A percentile compares a stretch with the other conserved stretches of the same genome.
These are phyloP conservation scores for Dione vanillae DNA, from an alignment of 2,888 invertebrate species.

Conservation along the genomic window DNA sequence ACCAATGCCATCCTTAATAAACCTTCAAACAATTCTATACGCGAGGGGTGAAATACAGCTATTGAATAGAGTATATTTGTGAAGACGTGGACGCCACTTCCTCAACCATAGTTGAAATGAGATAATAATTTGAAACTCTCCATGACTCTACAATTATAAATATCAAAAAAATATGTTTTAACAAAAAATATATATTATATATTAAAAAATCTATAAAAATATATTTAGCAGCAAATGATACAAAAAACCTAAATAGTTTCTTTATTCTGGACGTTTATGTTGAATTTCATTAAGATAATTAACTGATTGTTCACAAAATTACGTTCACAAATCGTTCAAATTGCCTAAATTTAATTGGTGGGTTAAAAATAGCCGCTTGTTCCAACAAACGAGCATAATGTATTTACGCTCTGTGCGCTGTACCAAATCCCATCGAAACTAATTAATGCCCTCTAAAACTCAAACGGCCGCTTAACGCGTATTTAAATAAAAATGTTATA, in stretches of 20 bases:
- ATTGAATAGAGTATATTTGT: conserved; percentile 21
- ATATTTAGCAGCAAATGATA: background rate
- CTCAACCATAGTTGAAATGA: conserved; percentile 5
- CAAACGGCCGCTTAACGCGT: conserved; percentile 15
- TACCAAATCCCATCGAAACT: conserved; percentile 34
- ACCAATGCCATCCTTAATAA: conserved; percentile 19
- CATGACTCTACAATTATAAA: background rate
- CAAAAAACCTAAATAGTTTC: background rate
- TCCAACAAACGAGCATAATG: conserved; percentile 32
- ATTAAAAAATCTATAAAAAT: too few relatives aligned
- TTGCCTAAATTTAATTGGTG: conserved; percentile 2
- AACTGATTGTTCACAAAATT: background rate
- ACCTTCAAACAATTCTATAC: conserved; percentile 18
- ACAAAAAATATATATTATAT: too few relatives aligned
- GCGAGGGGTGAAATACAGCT: conserved; percentile 22
- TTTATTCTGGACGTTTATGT: background rate
- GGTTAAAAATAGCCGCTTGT: conserved; percentile 30
- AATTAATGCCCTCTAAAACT: conserved; percentile 39
- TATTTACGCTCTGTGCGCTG: conserved; percentile 36
- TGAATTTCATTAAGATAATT: background rate
- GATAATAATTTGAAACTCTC: conserved; percentile 11
- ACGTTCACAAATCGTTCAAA: conserved; percentile 22
- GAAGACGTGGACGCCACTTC: conserved; percentile 10
- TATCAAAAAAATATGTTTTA: background rate
- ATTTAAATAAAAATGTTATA: conserved; percentile 14